Evolutionary conservation across 2,797 vertebrate genomes (phyloP), one percentile per base, ranked within the genome.

Genomic region (Streptopelia turtur): DNA sequence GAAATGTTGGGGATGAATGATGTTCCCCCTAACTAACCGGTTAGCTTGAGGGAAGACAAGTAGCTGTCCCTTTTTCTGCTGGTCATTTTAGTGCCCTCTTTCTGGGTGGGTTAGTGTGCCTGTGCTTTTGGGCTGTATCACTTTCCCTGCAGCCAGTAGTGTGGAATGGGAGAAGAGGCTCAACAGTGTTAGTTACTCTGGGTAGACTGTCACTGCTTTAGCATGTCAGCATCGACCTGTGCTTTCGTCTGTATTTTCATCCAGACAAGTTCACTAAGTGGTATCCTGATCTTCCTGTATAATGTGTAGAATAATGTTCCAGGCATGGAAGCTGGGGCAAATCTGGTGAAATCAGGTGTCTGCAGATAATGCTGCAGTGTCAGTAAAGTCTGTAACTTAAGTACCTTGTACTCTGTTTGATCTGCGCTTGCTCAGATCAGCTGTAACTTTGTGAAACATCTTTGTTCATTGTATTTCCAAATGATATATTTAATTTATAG

Each of bases 381-480:
- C 70, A 70, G 23, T 31, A 31, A 81, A 43, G 21, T 71, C 35
- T 66, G 45, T 60, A 53, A 68, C 18, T 61, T 68, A n/a, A 8
- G 17, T 17, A 59, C 13, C 45, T 37, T 89, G 41, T 69, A 17
- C 23, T 50, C n/a, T 37, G 17, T 47, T 91, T 79, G 60, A 43
- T 93, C 65, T 78, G 75, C 35, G 28, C 11, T 59, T 84, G 31
- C 37, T 89, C 33, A 52, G 31, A 84, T 75, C 65, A 80, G 11
- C 23, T 85, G 11, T 59, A 82, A 77, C 30, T 59, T 74, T 83
- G 56, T 74, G 78, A 76, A 93, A 87, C 23, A 16, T 64, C 43
- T 87, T 68, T 82, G 57, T 92, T 89, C 81, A 83, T 69, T 95
- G 41, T 83, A 72, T 76, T 93, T 92, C 55, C 76, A 87, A 60